These are phyloP conservation scores for human (Homo sapiens) DNA, from an alignment of 2,113 vertebrate species.

Conservation along the genomic window GRCh38 chr12:15621001-15621500, in stretches of 20 bases:
- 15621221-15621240: slow-evolving; percentile 77
- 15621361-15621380: slow-evolving; percentile 92
- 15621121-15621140: slow-evolving; percentile 8
- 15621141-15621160: slow-evolving; percentile 31
- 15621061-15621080: slow-evolving; percentile 20
- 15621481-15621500: not conserved
- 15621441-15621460: not conserved
- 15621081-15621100: slow-evolving; percentile 28
- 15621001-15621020: not conserved
- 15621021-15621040: not conserved
- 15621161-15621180: slow-evolving; percentile 57
- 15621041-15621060: slow-evolving; percentile 41
- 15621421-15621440: slow-evolving; percentile 87
- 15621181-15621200: slow-evolving; percentile 28
- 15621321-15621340: slow-evolving; percentile 95
- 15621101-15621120: not conserved
- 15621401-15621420: slow-evolving; percentile 95
- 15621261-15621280: slow-evolving; percentile 81
- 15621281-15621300: slow-evolving; percentile 55
- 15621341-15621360: slow-evolving; percentile 96
- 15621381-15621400: slow-evolving; percentile 97
- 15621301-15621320: slow-evolving; percentile 80
- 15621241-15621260: slow-evolving; percentile 86
- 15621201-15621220: slow-evolving; percentile 58
- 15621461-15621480: not conserved